Evolutionary conservation across 2,113 vertebrate species (phyloP).

Genomic region (Ginglymostoma cirratum): DNA sequence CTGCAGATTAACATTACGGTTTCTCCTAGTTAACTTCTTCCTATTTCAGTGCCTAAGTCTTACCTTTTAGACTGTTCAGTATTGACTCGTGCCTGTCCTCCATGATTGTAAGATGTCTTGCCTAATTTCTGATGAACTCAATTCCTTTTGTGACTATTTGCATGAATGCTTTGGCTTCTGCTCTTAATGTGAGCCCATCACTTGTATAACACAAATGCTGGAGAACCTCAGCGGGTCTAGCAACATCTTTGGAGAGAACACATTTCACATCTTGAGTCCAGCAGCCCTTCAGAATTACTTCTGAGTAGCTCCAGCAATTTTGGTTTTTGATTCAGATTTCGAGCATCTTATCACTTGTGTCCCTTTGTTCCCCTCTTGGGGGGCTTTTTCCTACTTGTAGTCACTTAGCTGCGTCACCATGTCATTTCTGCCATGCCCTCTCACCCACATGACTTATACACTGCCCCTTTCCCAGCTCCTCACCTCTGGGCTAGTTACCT

Average conservation of each 20-base stretch:
- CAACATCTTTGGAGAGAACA: too few species aligned
- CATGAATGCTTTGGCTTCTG: neutral
- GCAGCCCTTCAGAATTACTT: too few species aligned
- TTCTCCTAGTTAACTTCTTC: neutral
- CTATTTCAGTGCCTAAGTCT: neutral
- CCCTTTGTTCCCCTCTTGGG: neutral
- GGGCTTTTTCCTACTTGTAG: neutral
- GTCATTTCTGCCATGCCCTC: neutral
- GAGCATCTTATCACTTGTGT: neutral
- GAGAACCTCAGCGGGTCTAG: too few species aligned
- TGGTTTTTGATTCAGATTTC: too few species aligned
- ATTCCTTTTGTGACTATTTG: neutral
- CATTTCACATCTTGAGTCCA: too few species aligned
- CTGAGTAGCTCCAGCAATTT: too few species aligned
- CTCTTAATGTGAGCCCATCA: neutral
- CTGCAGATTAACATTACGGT: neutral
- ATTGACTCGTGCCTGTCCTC: neutral
- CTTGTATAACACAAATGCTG: neutral
- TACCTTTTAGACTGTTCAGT: neutral
- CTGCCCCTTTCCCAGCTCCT: neutral
- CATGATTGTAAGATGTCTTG: neutral
- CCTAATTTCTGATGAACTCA: neutral
- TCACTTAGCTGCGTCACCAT: neutral
- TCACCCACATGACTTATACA: neutral
- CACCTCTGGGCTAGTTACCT: neutral